Percentiles rank a stretch among this genome's conserved stretches.
phyloP scores from a whole-genome alignment of 2,888 invertebrate genomes.

The Andricus quercusramuli region DNA sequence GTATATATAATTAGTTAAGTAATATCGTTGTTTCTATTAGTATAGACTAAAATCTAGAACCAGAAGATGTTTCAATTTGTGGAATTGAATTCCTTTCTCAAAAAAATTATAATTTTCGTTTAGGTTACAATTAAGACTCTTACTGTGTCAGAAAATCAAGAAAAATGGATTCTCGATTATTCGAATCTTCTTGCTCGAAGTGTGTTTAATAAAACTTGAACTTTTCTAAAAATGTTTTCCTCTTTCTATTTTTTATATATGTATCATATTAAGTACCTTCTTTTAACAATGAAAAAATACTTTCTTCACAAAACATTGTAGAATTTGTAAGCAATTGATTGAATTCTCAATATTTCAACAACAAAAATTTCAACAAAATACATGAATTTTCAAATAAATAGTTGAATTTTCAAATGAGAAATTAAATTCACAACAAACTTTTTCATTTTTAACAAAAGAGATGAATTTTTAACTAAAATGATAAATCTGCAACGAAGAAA shows the following conservation, averaged over 20 bases:
- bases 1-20: background rate
- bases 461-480: too few species aligned
- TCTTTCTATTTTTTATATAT: background rate
- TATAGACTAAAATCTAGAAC: background rate
- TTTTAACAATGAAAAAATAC: too few species aligned
- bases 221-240: slow-evolving; percentile 10
- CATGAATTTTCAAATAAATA: too few species aligned
- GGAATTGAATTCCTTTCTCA: slow-evolving; percentile 1
- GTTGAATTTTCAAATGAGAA: too few species aligned
- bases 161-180: background rate
- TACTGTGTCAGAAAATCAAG: slow-evolving; percentile 21
- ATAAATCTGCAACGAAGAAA: too few species aligned
- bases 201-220: slow-evolving; percentile 35
- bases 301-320: too few species aligned
- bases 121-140: background rate
- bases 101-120: background rate
- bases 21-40: slow-evolving; percentile 3
- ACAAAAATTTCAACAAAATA: too few species aligned
- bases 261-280: background rate
- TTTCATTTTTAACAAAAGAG: too few species aligned
- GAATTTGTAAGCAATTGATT: too few species aligned
- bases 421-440: accelerated
- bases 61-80: background rate
- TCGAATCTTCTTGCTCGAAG: slow-evolving; percentile 16
- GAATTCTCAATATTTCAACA: too few species aligned